Percentiles rank a stretch among this genome's conserved stretches.
phyloP scores from a whole-genome alignment of 2,113 vertebrate species.

The Argyrosomus japonicus region DNA sequence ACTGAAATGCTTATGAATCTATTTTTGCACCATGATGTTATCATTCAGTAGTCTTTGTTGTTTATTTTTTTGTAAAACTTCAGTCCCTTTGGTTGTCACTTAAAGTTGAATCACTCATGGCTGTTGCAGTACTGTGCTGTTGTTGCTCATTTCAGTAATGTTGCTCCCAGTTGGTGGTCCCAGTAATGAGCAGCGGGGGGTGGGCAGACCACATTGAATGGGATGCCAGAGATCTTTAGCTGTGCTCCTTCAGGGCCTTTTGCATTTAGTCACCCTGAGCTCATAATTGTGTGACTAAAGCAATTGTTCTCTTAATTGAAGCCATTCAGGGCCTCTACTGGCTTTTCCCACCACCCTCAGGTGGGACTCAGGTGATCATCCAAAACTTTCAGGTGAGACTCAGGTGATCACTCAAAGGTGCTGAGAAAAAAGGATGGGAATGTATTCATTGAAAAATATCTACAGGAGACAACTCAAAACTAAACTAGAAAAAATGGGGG shows the following conservation, averaged over 20 bases:
- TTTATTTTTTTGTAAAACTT: constrained; percentile 20
- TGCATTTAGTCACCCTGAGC: constrained; percentile 82
- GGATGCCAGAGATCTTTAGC: constrained; percentile 83
- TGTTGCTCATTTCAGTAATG: constrained; percentile 69
- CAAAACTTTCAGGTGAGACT: constrained; percentile 64
- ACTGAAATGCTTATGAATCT: background rate
- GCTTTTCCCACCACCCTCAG: constrained; percentile 65
- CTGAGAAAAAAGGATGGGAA: constrained; percentile 3
- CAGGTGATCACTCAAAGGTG: constrained; percentile 49
- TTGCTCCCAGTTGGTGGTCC: constrained; percentile 79
- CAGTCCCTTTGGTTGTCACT: constrained; percentile 18
- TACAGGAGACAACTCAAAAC: background rate
- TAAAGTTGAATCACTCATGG: constrained; percentile 35
- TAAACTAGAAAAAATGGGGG: background rate
- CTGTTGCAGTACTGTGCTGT: constrained; percentile 36
- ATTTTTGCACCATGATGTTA: background rate
- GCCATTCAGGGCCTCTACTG: constrained; percentile 67
- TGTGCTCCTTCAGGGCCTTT: constrained; percentile 80
- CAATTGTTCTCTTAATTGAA: constrained; percentile 87
- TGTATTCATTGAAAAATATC: constrained; percentile 8
- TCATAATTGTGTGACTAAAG: constrained; percentile 86
- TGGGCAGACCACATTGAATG: constrained; percentile 70
- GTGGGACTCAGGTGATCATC: constrained; percentile 74
- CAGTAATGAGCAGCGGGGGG: constrained; percentile 71
- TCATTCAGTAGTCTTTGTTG: constrained; percentile 24